These are phyloP conservation scores for Drosophila mayaguana DNA, from an alignment of 2,888 invertebrate genomes.

Conservation along the genomic window DNA sequence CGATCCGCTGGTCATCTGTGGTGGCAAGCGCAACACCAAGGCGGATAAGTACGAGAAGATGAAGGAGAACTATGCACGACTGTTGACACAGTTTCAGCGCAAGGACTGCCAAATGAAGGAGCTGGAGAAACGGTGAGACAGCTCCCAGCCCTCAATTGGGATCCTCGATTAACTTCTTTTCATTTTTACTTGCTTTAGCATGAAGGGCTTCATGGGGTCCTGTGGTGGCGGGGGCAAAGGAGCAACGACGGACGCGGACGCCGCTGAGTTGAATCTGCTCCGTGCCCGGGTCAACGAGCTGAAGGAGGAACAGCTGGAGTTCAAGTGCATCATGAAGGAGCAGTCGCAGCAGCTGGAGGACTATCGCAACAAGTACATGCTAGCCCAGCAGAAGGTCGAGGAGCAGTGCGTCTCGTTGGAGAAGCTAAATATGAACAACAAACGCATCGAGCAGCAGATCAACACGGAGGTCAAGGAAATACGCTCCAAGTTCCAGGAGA, in stretches of 20 bases:
- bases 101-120: slow-evolving; percentile 83
- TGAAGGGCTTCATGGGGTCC: slow-evolving; percentile 71
- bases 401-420: slow-evolving; percentile 82
- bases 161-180: neutral
- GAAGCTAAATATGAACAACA: slow-evolving; percentile 83
- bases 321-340: slow-evolving; percentile 84
- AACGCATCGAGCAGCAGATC: slow-evolving; percentile 84
- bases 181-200: slow-evolving; percentile 36
- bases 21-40: slow-evolving; percentile 72
- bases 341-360: slow-evolving; percentile 84
- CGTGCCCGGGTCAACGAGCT: slow-evolving; percentile 80
- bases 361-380: slow-evolving; percentile 83
- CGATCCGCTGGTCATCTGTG: slow-evolving; percentile 69
- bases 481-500: slow-evolving; percentile 84
- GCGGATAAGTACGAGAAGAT: slow-evolving; percentile 76
- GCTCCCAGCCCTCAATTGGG: rapidly evolving
- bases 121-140: slow-evolving; percentile 71
- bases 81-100: slow-evolving; percentile 78
- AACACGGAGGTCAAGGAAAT: slow-evolving; percentile 84
- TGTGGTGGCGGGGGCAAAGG: slow-evolving; percentile 45
- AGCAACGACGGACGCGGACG: slow-evolving; percentile 58
- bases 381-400: slow-evolving; percentile 84
- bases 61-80: slow-evolving; percentile 82
- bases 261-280: slow-evolving; percentile 76
- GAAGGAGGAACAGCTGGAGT: slow-evolving; percentile 83